Evolutionary conservation across 1,140 invertebrate genomes (phyloP).

Genomic region (Heterodera carotae): DNA sequence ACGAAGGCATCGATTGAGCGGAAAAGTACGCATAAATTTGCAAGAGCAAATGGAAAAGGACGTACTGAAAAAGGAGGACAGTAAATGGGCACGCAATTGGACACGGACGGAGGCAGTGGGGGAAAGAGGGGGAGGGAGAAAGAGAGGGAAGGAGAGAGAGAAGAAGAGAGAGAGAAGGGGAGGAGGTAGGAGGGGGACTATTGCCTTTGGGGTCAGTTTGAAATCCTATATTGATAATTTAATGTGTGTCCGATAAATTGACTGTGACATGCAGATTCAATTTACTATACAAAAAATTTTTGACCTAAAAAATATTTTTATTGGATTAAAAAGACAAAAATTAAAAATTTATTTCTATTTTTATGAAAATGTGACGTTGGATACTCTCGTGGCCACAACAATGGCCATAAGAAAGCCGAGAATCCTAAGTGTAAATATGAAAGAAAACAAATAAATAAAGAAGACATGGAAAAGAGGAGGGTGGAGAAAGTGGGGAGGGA

Average conservation of each 20-base stretch:
- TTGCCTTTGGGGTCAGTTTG: too few species aligned
- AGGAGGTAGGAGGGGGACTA: too few species aligned
- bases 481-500: neutral
- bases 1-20: slow-evolving; percentile 4
- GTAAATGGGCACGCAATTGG: neutral
- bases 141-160: neutral
- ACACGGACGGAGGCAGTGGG: neutral
- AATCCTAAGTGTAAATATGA: slow-evolving; percentile 7
- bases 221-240: too few species aligned
- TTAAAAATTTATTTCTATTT: too few species aligned
- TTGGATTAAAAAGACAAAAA: too few species aligned
- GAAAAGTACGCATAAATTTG: neutral
- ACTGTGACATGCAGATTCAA: too few species aligned
- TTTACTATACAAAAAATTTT: too few species aligned
- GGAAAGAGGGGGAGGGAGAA: neutral
- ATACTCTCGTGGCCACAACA: neutral
- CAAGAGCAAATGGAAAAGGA: neutral
- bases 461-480: neutral
- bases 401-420: neutral
- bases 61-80: neutral
- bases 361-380: too few species aligned
- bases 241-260: too few species aligned
- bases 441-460: neutral
- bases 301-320: too few species aligned
- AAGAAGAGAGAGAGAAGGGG: neutral